phyloP scores from a whole-genome alignment of 2,888 invertebrate genomes.

The Tetranychus piercei region DNA sequence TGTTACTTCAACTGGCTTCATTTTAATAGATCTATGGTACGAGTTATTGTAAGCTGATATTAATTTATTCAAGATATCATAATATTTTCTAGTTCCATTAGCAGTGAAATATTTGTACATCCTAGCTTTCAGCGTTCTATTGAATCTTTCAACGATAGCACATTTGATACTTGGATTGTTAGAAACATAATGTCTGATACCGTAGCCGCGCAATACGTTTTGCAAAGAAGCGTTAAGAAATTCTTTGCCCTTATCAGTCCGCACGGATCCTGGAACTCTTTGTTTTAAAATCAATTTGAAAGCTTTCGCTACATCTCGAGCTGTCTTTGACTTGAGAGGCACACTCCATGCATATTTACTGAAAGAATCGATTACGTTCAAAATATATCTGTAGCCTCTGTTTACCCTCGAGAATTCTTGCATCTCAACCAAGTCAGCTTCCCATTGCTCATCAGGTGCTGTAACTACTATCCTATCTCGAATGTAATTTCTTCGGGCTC shows the following conservation, averaged over 20 bases:
- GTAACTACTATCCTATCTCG: conserved; percentile 23
- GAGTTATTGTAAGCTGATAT: conserved; percentile 4
- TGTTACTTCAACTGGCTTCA: conserved; percentile 3
- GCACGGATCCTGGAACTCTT: conserved; percentile 22
- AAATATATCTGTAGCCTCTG: conserved; percentile 26
- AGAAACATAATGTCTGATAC: conserved; percentile 27
- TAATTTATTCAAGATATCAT: neutral
- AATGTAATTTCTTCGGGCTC: conserved; percentile 14
- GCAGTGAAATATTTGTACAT: conserved; percentile 23
- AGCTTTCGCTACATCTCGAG: conserved; percentile 21
- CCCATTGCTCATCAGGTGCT: conserved; percentile 27
- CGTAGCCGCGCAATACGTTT: conserved; percentile 22
- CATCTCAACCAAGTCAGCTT: conserved; percentile 27
- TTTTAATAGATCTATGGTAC: neutral
- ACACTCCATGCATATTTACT: conserved; percentile 26
- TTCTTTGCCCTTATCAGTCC: conserved; percentile 27
- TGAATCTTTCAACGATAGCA: conserved; percentile 29
- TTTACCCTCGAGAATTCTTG: conserved; percentile 22
- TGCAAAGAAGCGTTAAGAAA: conserved; percentile 24
- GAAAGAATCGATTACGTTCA: conserved; percentile 28
- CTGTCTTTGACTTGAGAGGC: conserved; percentile 27
- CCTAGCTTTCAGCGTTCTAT: conserved; percentile 29
- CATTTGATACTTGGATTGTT: conserved; percentile 30
- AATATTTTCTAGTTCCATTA: neutral
- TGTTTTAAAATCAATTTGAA: conserved; percentile 20